Evolutionary conservation across 2,888 invertebrate species (phyloP).

Genomic region (Acleris literana): DNA sequence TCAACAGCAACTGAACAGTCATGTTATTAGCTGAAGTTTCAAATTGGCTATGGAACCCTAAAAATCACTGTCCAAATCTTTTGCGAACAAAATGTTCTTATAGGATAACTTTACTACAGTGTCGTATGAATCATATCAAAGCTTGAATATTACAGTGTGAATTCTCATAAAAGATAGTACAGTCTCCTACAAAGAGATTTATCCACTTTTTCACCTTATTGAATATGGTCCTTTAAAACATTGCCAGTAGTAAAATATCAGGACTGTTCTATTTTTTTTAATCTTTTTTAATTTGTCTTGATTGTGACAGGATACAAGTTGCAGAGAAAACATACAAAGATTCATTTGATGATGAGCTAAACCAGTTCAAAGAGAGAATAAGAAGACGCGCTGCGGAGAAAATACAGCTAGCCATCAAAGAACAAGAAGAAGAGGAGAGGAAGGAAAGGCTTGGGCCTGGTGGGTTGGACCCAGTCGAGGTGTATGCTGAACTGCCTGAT

Average conservation of each 20-base stretch:
- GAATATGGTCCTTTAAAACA: no score
- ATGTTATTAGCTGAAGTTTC: no score
- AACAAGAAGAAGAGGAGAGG: conserved; percentile 94
- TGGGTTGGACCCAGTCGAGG: conserved; percentile 98
- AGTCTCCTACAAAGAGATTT: no score
- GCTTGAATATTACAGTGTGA: no score
- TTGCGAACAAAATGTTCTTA: no score
- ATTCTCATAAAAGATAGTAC: no score
- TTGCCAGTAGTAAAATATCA: neutral
- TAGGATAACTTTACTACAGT: no score
- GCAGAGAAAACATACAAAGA: conserved; percentile 96
- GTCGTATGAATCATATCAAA: no score
- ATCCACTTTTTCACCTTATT: no score
- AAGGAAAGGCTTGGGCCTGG: conserved; percentile 96
- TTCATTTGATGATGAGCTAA: conserved; percentile 96
- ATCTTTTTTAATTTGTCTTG: conserved; percentile 32
- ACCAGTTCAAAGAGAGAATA: conserved; percentile 94
- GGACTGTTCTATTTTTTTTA: neutral
- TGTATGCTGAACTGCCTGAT: conserved; percentile 96
- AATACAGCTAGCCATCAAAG: conserved; percentile 91
- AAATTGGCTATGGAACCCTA: no score
- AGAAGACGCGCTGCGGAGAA: conserved; percentile 92
- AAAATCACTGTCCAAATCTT: no score
- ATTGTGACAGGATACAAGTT: conserved; percentile 89
- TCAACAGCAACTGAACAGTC: no score